Evolutionary conservation across 2,113 vertebrate genomes (phyloP).

Genomic region (Tauraco erythrolophus): DNA sequence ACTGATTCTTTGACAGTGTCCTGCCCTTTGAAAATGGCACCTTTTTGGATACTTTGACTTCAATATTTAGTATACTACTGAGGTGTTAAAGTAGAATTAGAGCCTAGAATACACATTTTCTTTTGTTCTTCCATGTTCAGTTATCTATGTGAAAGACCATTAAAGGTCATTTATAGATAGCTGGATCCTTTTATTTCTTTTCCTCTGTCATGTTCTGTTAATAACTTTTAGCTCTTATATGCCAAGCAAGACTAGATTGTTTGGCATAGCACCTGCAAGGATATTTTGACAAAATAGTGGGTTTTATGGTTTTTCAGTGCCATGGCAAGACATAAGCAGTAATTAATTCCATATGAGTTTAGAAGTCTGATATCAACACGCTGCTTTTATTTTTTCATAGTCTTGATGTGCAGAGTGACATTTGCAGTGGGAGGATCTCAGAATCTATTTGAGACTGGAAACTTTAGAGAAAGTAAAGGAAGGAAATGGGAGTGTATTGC

Average conservation of each 20-base stretch:
- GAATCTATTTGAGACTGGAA: background rate
- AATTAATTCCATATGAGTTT: background rate
- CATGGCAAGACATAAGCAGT: background rate
- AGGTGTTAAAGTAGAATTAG: background rate
- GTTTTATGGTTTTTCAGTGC: background rate
- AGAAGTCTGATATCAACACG: background rate
- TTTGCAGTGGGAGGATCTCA: background rate
- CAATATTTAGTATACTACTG: background rate
- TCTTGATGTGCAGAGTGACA: background rate
- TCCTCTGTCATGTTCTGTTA: background rate
- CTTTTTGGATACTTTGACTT: background rate
- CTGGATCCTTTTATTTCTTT: background rate
- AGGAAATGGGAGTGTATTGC: background rate
- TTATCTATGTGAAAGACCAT: background rate
- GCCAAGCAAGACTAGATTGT: background rate
- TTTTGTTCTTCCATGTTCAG: background rate
- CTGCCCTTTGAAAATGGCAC: background rate
- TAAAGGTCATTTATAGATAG: background rate
- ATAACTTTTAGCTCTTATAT: background rate
- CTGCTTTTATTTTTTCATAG: background rate
- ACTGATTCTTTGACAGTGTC: background rate
- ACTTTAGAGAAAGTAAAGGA: background rate
- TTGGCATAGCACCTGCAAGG: background rate
- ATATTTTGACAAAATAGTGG: background rate
- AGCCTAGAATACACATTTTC: background rate